Evolutionary conservation across 2,797 vertebrate species (phyloP).

Genomic region (Eremophila alpestris): DNA sequence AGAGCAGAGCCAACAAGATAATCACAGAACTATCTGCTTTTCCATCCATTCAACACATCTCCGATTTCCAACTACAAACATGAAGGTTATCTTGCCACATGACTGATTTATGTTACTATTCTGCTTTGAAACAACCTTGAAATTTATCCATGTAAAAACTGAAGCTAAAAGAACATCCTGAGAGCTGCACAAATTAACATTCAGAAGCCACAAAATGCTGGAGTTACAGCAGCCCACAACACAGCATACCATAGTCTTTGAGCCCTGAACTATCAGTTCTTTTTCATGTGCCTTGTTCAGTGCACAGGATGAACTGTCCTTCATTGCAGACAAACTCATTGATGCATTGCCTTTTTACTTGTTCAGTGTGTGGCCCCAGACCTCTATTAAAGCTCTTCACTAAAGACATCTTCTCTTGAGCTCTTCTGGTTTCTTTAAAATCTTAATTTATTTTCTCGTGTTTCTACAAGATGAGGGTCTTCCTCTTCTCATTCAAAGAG

Average conservation of each 20-base stretch:
- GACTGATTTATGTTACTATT: neutral
- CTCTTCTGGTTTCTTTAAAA: neutral
- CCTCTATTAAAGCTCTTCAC: conserved; percentile 35
- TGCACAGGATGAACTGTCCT: neutral
- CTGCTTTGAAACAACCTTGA: neutral
- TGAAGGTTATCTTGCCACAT: neutral
- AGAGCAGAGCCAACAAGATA: neutral
- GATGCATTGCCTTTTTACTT: neutral
- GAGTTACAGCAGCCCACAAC: neutral
- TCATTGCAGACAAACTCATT: neutral
- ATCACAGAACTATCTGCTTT: neutral
- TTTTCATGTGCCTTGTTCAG: neutral
- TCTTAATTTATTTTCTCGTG: conserved; percentile 58
- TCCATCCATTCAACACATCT: neutral
- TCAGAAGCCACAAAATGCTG: neutral
- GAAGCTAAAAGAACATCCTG: neutral
- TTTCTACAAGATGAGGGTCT: conserved; percentile 43
- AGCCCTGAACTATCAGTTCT: neutral
- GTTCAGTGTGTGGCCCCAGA: conserved; percentile 1
- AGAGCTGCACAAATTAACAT: neutral
- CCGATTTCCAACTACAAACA: neutral
- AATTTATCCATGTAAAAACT: neutral
- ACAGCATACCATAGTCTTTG: neutral
- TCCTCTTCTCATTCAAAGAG: conserved; percentile 35
- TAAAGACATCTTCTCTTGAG: conserved; percentile 30